phyloP scores from a whole-genome alignment of 1,140 invertebrate species.

The Halictus rubicundus region DNA sequence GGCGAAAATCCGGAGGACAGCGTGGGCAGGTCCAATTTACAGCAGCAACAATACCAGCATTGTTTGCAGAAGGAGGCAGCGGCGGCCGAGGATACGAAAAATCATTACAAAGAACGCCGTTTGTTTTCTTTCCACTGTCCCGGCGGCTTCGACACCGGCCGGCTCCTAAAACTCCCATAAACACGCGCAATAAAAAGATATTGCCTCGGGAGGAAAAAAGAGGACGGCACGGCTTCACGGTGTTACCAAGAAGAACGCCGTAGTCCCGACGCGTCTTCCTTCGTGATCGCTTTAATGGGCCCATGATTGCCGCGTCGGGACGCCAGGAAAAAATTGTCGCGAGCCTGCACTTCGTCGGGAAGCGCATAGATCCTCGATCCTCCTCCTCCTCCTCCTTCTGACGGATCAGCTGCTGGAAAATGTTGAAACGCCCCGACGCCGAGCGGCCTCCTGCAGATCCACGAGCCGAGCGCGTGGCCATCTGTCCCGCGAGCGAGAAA shows the following conservation, averaged over 20 bases:
- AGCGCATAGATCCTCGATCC: background rate
- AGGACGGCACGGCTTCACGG: background rate
- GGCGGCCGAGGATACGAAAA: background rate
- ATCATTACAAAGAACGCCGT: background rate
- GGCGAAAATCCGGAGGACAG: no score
- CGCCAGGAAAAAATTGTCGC: constrained; percentile 24
- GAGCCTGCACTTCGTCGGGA: background rate
- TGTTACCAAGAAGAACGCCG: background rate
- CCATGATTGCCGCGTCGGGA: background rate
- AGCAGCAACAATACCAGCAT: constrained; percentile 15
- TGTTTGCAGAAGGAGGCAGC: constrained; percentile 14
- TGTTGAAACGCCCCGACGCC: no score
- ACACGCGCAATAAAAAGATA: constrained; percentile 17
- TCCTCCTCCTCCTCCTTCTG: background rate
- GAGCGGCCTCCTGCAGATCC: background rate
- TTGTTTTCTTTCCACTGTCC: constrained; percentile 6
- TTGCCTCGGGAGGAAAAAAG: background rate
- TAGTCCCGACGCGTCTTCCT: background rate
- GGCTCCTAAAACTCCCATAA: constrained; percentile 16
- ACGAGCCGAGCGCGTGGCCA: constrained; percentile 44
- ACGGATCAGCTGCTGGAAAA: constrained; percentile 19
- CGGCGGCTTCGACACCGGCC: constrained; percentile 6
- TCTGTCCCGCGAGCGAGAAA: constrained; percentile 53
- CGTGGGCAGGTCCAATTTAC: constrained; percentile 6
- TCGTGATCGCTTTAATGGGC: background rate